Conservation (phyloP, 1,140 invertebrate species). For the Zaprionus taronus region DNA sequence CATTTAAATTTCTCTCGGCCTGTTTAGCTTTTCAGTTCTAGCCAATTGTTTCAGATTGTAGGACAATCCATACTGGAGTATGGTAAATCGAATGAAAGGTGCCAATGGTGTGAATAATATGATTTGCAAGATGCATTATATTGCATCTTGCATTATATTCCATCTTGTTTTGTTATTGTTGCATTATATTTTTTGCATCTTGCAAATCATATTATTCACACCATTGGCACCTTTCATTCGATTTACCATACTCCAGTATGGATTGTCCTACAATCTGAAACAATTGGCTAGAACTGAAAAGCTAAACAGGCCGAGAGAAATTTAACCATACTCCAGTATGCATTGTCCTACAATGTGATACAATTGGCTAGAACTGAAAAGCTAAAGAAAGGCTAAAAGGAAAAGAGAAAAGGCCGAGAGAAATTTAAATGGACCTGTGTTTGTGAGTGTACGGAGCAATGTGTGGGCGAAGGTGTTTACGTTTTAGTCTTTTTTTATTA, state of each 20-base stretch:
- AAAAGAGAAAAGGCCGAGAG: too few relatives aligned
- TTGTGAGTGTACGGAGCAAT: slow-evolving; percentile 52
- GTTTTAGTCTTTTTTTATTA: slow-evolving; percentile 54
- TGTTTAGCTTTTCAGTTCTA: slow-evolving; percentile 14
- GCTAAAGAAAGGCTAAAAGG: too few relatives aligned
- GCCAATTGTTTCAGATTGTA: not conserved
- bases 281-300: not conserved
- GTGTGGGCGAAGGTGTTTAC: slow-evolving; percentile 30
- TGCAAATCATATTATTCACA: not conserved
- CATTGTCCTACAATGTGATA: too few relatives aligned
- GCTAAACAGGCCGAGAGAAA: slow-evolving; percentile 16
- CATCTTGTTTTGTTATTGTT: too few relatives aligned
- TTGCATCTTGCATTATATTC: too few relatives aligned
- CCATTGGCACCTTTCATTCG: slow-evolving; percentile 2
- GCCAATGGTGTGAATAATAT: not conserved
- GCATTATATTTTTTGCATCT: too few relatives aligned
- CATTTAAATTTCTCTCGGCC: slow-evolving; percentile 6
- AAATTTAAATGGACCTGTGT: not conserved
- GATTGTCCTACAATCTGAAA: not conserved
- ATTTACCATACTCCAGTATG: not conserved
- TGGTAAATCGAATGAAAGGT: slow-evolving; percentile 9
- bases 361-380: too few relatives aligned
- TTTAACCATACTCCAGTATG: too few relatives aligned
- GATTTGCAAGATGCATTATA: not conserved
- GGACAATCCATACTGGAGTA: not conserved